Evolutionary conservation across 2,888 invertebrate species (phyloP), one percentile per base, ranked within the genome.

Genomic region (Iphiclides podalirius): DNA sequence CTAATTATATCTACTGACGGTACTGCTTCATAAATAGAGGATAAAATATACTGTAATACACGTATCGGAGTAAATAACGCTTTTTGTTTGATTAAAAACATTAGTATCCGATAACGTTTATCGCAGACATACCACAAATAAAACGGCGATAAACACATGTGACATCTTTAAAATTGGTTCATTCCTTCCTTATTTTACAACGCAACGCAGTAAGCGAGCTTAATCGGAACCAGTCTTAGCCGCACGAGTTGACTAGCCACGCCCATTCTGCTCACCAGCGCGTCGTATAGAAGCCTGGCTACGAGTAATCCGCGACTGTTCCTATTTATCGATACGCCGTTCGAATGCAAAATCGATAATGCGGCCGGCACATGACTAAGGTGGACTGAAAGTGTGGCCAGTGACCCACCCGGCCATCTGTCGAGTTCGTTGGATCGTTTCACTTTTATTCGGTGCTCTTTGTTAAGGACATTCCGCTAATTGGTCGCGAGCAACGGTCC

Each of bases 381-480:
- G 42, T 44, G 34, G 49, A 38, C 35, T 35, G 40, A 34, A 40
- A 57, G 64, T 70, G 74, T 71, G 64, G 72, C 68, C n/a, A n/a
- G n/a, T n/a, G n/a, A n/a, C 54, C 70, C 69, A 77, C 72, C 76
- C 54, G 58, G 56, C 60, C 72, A 74, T 75, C 67, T 76, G 73
- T 66, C 67, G 16, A 26, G 38, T 38, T 38, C 33, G n/a, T n/a
- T n/a, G 39, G 52, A 51, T 39, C 52, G 47, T 66, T 64, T 67
- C 60, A 61, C 63, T 67, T 64, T 65, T 63, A 56, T 59, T 55
- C 52, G 50, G 40, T 45, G 45, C 50, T 53, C 55, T 42, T 56
- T 55, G 44, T 52, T 53, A 57, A 52, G 55, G 44, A 50, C 41
- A 44, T 26, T 12, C 34, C 33, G 17, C 34, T 44, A 31, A 31